A percentile compares a stretch with the other conserved stretches of the same genome.
These are phyloP conservation scores for Alsophila aescularia DNA, from an alignment of 2,888 invertebrate genomes.

Conservation along the genomic window DNA sequence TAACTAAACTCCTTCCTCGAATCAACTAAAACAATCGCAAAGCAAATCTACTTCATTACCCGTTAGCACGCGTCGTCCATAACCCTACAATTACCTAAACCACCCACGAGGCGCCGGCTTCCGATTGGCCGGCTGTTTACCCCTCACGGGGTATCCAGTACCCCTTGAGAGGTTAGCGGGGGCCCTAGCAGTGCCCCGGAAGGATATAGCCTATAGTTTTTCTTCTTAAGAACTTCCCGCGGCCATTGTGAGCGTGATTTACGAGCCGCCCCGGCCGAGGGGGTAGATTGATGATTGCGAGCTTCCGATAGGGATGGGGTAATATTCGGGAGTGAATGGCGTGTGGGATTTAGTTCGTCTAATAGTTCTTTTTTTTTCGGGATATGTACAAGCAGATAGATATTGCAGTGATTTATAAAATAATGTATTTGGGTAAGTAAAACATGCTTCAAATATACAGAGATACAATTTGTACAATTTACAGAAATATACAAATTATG, in stretches of 20 bases:
- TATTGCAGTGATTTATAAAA: no score
- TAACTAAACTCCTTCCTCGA: conserved; percentile 10
- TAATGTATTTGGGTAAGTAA: no score
- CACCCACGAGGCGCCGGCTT: conserved; percentile 59
- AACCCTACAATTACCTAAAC: conserved; percentile 42
- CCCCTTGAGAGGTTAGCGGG: conserved; percentile 1
- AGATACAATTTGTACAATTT: no score
- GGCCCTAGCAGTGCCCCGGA: conserved; percentile 61
- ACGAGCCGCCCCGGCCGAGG: conserved; percentile 61
- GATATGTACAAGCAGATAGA: no score
- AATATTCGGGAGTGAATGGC: neutral
- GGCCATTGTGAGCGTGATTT: conserved; percentile 83
- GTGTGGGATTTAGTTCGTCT: neutral
- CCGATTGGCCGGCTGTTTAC: conserved; percentile 72
- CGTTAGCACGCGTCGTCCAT: conserved; percentile 36
- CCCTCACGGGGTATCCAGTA: neutral
- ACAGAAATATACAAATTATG: no score
- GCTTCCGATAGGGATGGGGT: conserved; percentile 61
- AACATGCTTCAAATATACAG: no score
- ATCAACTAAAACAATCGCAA: conserved; percentile 35
- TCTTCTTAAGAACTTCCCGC: conserved; percentile 84
- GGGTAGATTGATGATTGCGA: conserved; percentile 80
- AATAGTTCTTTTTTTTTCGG: no score
- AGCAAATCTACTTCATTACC: conserved; percentile 37
- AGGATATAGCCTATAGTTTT: conserved; percentile 85